Evolutionary conservation across 2,113 vertebrate species (phyloP), one percentile per base, ranked within the genome.

Genomic region (Calyptommatus sinebrachiatus): DNA sequence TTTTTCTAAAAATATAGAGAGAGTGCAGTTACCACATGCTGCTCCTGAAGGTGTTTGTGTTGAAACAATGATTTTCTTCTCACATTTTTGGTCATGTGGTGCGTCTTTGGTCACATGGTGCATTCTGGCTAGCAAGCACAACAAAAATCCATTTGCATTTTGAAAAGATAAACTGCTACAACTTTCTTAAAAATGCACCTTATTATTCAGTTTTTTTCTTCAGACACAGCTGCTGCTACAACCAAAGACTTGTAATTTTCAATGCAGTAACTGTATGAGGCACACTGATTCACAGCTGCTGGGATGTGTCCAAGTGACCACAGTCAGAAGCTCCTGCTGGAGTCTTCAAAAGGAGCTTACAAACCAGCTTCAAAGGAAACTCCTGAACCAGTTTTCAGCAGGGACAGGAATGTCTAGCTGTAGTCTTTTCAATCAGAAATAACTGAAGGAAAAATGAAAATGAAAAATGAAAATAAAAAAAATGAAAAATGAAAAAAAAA

Each of bases 1-100:
- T 66, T 73, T 78, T 68, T 69, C 62, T 35, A 35, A 12, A 73
- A 73, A 61, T 24, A 60, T 24, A 60, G 31, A 8, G 48, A 77
- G 67, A 73, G 60, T 65, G 12, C 76, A 76, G 77, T 16, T 1
- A 83, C 8, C 72, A 70, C 0, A 0, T 57, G 53, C 60, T 76
- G 14, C 57, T 29, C 82, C 68, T 88, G 65, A 80, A 80, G 71
- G 78, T 0, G 72, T 82, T 84, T 81, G 74, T 80, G 65, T 1
- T 57, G 35, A 22, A 69, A 46, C 0, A 6, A 5, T 61, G 1
- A 0, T 24, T 71, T 48, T 71, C 61, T 75, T 72, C 21, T 75
- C 83, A 65, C 8, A 0, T 73, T 10, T n/a, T 14, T 29, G 21
- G 1, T n/a, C 0, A n/a, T 1, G 16, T 26, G 29, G n/a, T n/a